Conservation (phyloP, 2,113 vertebrate genomes). For the Aepyceros melampus region DNA sequence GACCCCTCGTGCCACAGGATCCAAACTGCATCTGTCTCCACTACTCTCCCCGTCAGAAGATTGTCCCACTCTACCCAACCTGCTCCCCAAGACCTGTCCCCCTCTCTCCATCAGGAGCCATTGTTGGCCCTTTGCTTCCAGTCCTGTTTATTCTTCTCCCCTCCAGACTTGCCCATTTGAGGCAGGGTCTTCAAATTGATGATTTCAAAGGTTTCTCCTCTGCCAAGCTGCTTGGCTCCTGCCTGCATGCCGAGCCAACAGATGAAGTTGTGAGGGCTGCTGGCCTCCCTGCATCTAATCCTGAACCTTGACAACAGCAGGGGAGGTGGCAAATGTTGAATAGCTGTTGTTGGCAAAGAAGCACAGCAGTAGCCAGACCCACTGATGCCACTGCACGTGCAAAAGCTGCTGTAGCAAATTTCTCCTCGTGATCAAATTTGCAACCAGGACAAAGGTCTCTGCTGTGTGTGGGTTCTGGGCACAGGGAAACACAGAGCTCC, state of each 20-base stretch:
- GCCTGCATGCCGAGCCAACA: constrained; percentile 75
- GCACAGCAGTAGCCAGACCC: constrained; percentile 76
- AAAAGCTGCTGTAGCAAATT: constrained; percentile 73
- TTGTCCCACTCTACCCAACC: background rate
- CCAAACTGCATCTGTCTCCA: background rate
- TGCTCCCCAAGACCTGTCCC: background rate
- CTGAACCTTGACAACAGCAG: constrained; percentile 75
- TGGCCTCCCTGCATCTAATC: constrained; percentile 76
- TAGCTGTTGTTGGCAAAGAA: constrained; percentile 80
- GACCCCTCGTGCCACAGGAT: background rate
- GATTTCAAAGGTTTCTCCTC: constrained; percentile 75
- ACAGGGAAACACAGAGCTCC: background rate
- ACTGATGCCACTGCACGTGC: constrained; percentile 68
- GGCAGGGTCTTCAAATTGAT: constrained; percentile 72
- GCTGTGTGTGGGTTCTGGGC: background rate
- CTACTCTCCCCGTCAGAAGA: background rate
- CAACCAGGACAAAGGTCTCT: constrained; percentile 55
- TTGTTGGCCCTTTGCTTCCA: background rate
- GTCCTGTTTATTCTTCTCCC: background rate
- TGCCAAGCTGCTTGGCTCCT: constrained; percentile 75
- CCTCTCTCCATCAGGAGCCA: background rate
- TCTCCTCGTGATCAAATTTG: constrained; percentile 66
- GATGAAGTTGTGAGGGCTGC: constrained; percentile 78
- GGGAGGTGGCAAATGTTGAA: constrained; percentile 78
- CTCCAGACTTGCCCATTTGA: constrained; percentile 64